phyloP scores from a whole-genome alignment of 2,797 vertebrate species.

The Chloroceryle inda region DNA sequence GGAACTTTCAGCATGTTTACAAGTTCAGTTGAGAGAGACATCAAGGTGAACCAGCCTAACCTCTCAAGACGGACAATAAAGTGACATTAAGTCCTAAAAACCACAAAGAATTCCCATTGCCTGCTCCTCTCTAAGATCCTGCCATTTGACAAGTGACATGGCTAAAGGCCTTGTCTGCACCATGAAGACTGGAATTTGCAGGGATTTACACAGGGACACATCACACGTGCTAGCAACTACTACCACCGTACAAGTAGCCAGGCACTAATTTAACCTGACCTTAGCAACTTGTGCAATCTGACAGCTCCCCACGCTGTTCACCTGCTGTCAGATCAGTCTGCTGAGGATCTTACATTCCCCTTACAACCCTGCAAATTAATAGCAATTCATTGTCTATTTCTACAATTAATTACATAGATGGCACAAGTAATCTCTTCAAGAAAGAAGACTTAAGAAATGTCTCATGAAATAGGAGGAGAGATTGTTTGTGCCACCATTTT shows the following conservation, averaged over 20 bases:
- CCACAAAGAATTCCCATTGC: neutral
- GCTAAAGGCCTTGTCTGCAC: neutral
- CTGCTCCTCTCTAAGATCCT: neutral
- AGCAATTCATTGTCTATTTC: neutral
- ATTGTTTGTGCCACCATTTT: neutral
- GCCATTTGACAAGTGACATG: neutral
- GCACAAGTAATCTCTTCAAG: neutral
- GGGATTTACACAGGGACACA: neutral
- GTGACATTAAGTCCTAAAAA: neutral
- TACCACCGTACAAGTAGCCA: neutral
- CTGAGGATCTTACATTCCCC: neutral
- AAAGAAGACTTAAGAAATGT: neutral
- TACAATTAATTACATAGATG: neutral
- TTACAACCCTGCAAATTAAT: neutral
- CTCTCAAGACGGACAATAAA: neutral
- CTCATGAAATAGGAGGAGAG: neutral
- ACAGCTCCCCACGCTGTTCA: neutral
- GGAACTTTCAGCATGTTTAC: neutral
- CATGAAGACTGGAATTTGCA: neutral
- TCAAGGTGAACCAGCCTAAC: neutral
- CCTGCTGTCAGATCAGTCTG: neutral
- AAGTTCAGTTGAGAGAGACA: neutral
- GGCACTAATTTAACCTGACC: conserved; percentile 12
- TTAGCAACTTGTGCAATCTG: neutral
- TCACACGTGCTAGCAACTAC: neutral